A percentile compares a stretch with the other conserved stretches of the same genome.
Evolutionary conservation across 2,113 vertebrate genomes (phyloP).

Genomic region (Podarcis raffonei): DNA sequence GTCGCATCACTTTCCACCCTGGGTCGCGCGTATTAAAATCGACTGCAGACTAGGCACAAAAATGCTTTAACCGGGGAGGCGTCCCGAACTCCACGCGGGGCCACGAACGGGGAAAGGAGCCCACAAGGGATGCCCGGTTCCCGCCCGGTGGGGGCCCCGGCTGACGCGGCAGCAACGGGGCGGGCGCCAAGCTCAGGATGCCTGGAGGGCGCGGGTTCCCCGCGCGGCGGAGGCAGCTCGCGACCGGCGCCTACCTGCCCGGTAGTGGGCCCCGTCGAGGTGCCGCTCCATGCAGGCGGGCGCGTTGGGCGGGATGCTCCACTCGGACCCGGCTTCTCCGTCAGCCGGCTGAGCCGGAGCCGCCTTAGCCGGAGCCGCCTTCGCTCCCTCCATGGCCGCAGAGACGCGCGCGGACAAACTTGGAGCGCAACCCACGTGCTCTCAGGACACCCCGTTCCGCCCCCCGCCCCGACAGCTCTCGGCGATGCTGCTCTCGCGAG

Average conservation of each 20-base stretch:
- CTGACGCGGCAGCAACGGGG: too few species aligned
- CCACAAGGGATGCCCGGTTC: too few species aligned
- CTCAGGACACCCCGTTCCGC: constrained; percentile 22
- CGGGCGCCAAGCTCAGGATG: too few species aligned
- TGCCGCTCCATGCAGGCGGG: constrained; percentile 95
- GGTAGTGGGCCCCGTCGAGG: constrained; percentile 85
- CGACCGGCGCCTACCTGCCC: constrained; percentile 72
- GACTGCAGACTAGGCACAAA: too few species aligned
- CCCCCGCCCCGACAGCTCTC: neutral
- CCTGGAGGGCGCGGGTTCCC: too few species aligned
- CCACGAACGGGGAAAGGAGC: too few species aligned
- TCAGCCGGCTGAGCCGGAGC: constrained; percentile 18
- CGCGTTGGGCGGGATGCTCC: constrained; percentile 89
- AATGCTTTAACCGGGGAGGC: too few species aligned
- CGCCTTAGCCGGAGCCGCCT: neutral
- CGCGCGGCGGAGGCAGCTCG: neutral
- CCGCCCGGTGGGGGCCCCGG: too few species aligned
- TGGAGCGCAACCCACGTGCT: constrained; percentile 5
- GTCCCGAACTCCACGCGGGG: too few species aligned
- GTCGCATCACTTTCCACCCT: too few species aligned
- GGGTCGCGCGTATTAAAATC: too few species aligned
- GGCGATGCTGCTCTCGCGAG: neutral
- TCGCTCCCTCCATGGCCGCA: constrained; percentile 60
- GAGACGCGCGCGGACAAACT: neutral
- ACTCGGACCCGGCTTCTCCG: constrained; percentile 57